Percentiles rank a stretch among this genome's conserved stretches.
phyloP scores from a whole-genome alignment of 2,113 vertebrate genomes.

The Pollachius pollachius region DNA sequence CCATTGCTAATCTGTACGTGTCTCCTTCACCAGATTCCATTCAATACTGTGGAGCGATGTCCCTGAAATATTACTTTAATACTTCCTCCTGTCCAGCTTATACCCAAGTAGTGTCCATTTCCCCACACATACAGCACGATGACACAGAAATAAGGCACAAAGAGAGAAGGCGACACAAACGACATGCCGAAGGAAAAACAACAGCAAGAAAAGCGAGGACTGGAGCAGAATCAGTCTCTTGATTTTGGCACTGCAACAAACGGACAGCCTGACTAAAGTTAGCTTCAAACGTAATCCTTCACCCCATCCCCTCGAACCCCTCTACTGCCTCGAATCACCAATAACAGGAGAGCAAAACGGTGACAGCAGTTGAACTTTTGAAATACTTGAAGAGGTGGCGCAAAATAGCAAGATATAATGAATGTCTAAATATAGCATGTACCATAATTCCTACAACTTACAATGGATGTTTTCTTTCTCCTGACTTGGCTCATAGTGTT shows the following conservation, averaged over 20 bases:
- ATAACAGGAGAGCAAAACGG: too few relatives aligned
- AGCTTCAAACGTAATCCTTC: constrained; percentile 25
- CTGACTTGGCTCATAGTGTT: constrained; percentile 49
- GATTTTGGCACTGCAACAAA: constrained; percentile 60
- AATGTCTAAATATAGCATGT: constrained; percentile 21
- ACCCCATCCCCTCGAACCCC: not conserved
- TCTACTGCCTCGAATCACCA: too few relatives aligned
- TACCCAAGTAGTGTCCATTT: constrained; percentile 36
- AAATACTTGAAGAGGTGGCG: not conserved
- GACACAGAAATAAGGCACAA: constrained; percentile 75
- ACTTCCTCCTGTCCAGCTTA: constrained; percentile 37
- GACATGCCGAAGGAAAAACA: not conserved
- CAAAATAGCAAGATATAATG: constrained; percentile 29
- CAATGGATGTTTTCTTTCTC: not conserved
- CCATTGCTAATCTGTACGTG: not conserved
- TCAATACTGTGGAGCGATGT: constrained; percentile 10
- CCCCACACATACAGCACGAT: constrained; percentile 40
- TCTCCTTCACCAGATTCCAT: constrained; percentile 29
- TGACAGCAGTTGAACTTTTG: too few relatives aligned
- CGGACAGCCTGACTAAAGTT: constrained; percentile 8
- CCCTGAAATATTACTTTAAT: constrained; percentile 45
- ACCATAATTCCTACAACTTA: constrained; percentile 9
- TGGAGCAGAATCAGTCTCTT: constrained; percentile 17
- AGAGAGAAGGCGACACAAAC: constrained; percentile 52
- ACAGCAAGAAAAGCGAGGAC: not conserved